These are phyloP conservation scores for Coregonus clupeaformis DNA, from an alignment of 2,113 vertebrate genomes.

Conservation along the genomic window DNA sequence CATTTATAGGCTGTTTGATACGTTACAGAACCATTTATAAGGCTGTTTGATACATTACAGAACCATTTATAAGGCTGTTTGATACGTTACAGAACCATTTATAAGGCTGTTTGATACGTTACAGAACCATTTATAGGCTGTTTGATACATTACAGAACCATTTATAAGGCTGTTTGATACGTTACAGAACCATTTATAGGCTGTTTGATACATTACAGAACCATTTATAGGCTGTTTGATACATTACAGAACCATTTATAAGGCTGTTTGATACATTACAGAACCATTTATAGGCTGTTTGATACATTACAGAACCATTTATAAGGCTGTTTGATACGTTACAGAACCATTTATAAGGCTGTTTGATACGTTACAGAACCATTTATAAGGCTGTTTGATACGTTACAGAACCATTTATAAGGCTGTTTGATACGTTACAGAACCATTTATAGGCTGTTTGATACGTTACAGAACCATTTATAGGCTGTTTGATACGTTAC, in stretches of 20 bases:
- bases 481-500: neutral
- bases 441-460: neutral
- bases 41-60: too few relatives aligned
- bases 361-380: constrained; percentile 24
- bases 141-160: too few relatives aligned
- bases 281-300: neutral
- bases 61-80: neutral
- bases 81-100: constrained; percentile 24
- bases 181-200: constrained; percentile 21
- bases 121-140: too few relatives aligned
- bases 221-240: too few relatives aligned
- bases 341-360: neutral
- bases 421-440: too few relatives aligned
- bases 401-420: too few relatives aligned
- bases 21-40: too few relatives aligned
- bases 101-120: neutral
- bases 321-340: too few relatives aligned
- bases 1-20: neutral
- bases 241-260: too few relatives aligned
- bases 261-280: constrained; percentile 17
- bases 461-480: constrained; percentile 24
- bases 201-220: too few relatives aligned
- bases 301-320: too few relatives aligned
- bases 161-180: neutral
- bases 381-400: neutral